A percentile compares a stretch with the other conserved stretches of the same genome.
These are phyloP conservation scores for Phania funesta DNA, from an alignment of 2,888 invertebrate genomes.

Conservation along the genomic window DNA sequence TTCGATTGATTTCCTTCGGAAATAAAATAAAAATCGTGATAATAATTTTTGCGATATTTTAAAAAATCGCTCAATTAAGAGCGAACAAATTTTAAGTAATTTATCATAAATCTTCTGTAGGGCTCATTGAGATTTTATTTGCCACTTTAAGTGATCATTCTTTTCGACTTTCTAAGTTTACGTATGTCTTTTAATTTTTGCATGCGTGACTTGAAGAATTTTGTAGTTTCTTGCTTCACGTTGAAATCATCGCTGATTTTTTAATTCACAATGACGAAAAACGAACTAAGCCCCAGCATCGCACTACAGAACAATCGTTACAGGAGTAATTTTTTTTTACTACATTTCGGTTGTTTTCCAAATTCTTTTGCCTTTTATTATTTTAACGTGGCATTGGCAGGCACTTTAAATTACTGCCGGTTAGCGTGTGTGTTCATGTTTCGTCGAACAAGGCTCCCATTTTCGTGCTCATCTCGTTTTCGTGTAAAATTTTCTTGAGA, in stretches of 20 bases:
- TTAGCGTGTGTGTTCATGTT: not conserved
- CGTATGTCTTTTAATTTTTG: slow-evolving; percentile 66
- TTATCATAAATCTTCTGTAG: not conserved
- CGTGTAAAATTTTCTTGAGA: slow-evolving; percentile 7
- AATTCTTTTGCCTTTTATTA: slow-evolving; percentile 5
- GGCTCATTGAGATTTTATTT: not conserved
- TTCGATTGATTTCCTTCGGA: no score
- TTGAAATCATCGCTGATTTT: not conserved
- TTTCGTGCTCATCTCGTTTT: not conserved
- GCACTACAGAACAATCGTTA: not conserved
- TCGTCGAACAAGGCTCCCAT: not conserved
- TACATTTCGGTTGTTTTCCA: not conserved
- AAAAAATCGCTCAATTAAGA: not conserved
- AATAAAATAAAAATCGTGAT: no score
- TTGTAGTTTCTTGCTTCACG: slow-evolving; percentile 42
- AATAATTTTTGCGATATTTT: no score
- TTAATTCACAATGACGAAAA: not conserved
- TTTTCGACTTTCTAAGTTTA: not conserved
- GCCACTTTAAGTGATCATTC: not conserved
- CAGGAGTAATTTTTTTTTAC: not conserved
- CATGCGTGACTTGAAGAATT: slow-evolving; percentile 77
- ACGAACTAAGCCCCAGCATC: not conserved
- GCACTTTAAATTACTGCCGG: not conserved
- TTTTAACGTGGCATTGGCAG: not conserved
- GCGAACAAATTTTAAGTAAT: not conserved